Percentiles rank a stretch among this genome's conserved stretches.
These are phyloP conservation scores for Lithobates sylvaticus DNA, from an alignment of 2,797 vertebrate species.

Conservation along the genomic window DNA sequence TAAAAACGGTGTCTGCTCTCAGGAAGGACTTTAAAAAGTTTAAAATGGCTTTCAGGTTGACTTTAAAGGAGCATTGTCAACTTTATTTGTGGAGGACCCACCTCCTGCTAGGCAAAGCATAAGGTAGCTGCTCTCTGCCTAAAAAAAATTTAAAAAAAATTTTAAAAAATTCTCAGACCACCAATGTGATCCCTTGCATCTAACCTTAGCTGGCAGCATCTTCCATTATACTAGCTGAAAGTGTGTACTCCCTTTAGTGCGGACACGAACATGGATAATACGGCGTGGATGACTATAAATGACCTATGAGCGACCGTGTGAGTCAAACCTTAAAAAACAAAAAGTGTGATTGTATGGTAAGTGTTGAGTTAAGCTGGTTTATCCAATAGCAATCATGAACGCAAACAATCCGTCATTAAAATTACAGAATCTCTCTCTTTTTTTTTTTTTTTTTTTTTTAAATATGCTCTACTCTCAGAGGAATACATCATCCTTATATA, in stretches of 20 bases:
- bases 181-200: too few species aligned
- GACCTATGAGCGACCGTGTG: conserved; percentile 9
- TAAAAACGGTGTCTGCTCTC: too few species aligned
- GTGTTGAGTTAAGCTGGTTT: conserved; percentile 32
- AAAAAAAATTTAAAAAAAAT: too few species aligned
- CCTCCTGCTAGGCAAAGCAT: too few species aligned
- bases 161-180: too few species aligned
- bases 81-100: too few species aligned
- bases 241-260: neutral
- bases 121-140: too few species aligned
- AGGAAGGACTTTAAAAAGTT: too few species aligned
- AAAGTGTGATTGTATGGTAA: conserved; percentile 10
- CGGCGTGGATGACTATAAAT: neutral
- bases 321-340: conserved; percentile 4
- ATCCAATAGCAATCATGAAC: conserved; percentile 68
- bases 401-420: conserved; percentile 78
- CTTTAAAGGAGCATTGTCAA: too few species aligned
- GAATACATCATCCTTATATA: conserved; percentile 80
- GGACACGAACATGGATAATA: neutral
- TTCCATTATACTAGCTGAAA: too few species aligned
- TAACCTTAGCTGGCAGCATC: too few species aligned
- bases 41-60: too few species aligned
- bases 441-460: conserved; percentile 65
- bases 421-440: conserved; percentile 74
- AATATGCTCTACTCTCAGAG: conserved; percentile 79